Conservation (phyloP, 1,140 invertebrate genomes). For the Macrobrachium nipponense region DNA sequence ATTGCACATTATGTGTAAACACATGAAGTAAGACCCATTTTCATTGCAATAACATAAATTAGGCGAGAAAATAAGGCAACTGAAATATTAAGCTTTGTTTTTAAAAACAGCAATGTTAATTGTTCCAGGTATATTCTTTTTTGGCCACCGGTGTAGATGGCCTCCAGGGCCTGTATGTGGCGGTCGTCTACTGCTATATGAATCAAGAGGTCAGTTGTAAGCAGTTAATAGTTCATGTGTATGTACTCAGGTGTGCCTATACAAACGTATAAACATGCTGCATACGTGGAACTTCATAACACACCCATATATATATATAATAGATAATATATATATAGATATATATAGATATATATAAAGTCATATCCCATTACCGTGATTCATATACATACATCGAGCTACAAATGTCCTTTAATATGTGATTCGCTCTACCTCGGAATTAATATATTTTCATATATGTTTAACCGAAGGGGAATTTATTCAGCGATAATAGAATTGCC, state of each 20-base stretch:
- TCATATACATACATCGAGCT: no score
- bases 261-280: not conserved
- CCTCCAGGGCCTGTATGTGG: slow-evolving; percentile 73
- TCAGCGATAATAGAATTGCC: no score
- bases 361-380: no score
- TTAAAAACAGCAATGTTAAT: not conserved
- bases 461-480: no score
- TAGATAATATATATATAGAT: no score
- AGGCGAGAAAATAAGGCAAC: not conserved
- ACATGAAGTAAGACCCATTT: not conserved
- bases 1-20: no score
- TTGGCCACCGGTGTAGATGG: slow-evolving; percentile 72
- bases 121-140: slow-evolving; percentile 71
- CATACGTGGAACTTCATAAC: no score
- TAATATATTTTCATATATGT: no score
- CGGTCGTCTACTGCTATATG: slow-evolving; percentile 74
- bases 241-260: not conserved
- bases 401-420: no score
- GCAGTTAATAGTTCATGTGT: not conserved
- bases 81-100: not conserved
- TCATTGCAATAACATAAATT: not conserved
- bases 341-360: no score
- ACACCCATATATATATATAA: no score
- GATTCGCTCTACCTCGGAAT: no score
- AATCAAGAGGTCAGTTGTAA: slow-evolving; percentile 72